phyloP scores from a whole-genome alignment of 1,140 invertebrate species.

The Atopsyche davidsoni region DNA sequence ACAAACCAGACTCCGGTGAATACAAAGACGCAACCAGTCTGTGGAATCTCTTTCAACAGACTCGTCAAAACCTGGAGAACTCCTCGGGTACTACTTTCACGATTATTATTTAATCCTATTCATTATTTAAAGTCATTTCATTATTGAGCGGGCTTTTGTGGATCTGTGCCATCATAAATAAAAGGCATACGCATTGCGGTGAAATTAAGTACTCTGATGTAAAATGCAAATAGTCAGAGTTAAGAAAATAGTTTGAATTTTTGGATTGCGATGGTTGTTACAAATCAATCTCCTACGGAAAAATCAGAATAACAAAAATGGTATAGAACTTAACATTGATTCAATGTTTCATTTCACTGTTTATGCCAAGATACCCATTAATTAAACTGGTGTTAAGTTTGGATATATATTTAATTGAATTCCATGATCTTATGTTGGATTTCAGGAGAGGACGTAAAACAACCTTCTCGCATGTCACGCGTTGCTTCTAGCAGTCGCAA shows the following conservation, averaged over 20 bases:
- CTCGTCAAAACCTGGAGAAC: conserved; percentile 44
- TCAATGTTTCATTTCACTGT: background rate
- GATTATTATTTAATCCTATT: too few species aligned
- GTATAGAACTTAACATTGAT: background rate
- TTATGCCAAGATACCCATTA: background rate
- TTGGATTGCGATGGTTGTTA: too few species aligned
- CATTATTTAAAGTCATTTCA: too few species aligned
- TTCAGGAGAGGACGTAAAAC: conserved; percentile 42
- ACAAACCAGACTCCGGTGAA: conserved; percentile 80
- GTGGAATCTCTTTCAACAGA: conserved; percentile 75
- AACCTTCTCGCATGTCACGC: conserved; percentile 39
- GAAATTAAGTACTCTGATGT: too few species aligned
- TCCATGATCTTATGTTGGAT: background rate
- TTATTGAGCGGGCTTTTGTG: too few species aligned
- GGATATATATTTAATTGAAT: background rate
- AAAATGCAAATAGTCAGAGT: too few species aligned
- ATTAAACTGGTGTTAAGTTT: background rate
- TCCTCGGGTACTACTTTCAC: too few species aligned
- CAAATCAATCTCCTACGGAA: too few species aligned
- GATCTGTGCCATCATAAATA: too few species aligned
- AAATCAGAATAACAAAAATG: too few species aligned
- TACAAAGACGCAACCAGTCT: conserved; percentile 86
- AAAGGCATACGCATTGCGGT: too few species aligned
- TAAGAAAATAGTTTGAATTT: too few species aligned
- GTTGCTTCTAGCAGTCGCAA: conserved; percentile 39